Evolutionary conservation across 2,113 vertebrate species (phyloP).

Genomic region (western clawed frog (Xenopus tropicalis)): UCB_Xtro_10.0 CM004449.2:14329501-14330000

Average conservation of each 20-base stretch:
- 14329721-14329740: conserved; percentile 7
- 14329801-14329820: no score
- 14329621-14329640: not conserved
- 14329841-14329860: not conserved
- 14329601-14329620: not conserved
- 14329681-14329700: conserved; percentile 12
- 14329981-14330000: no score
- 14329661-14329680: conserved; percentile 19
- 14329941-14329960: no score
- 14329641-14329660: conserved; percentile 21
- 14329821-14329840: no score
- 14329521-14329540: no score
- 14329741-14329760: not conserved
- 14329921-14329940: no score
- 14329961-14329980: no score
- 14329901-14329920: no score
- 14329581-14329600: no score
- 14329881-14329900: not conserved
- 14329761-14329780: conserved; percentile 1
- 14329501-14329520: no score
- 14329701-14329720: not conserved
- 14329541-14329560: no score
- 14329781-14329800: not conserved
- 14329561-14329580: no score
- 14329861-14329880: not conserved